Evolutionary conservation across 2,113 vertebrate species (phyloP).

Genomic region (Mus spicilegus): DNA sequence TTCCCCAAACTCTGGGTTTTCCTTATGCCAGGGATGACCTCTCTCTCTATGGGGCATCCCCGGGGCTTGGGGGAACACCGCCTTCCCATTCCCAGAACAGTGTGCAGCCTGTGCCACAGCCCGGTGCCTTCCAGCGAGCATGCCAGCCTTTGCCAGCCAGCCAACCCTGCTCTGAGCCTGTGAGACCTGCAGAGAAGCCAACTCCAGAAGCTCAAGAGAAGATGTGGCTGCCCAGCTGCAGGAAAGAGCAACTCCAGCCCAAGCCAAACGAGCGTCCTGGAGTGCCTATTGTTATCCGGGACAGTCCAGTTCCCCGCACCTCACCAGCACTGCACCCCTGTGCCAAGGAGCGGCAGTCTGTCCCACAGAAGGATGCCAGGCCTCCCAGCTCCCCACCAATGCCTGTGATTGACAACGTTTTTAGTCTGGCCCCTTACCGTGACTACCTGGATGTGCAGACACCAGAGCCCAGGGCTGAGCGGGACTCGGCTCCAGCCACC

Average conservation of each 20-base stretch:
- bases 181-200: neutral
- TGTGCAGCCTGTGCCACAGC: conserved; percentile 65
- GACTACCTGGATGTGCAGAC: conserved; percentile 85
- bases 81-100: conserved; percentile 78
- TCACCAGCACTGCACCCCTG: fast-evolving
- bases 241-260: conserved; percentile 54
- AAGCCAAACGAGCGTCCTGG: neutral
- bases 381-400: conserved; percentile 89
- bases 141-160: conserved; percentile 41
- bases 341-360: neutral
- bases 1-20: conserved; percentile 27
- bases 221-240: neutral
- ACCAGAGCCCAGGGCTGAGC: fast-evolving
- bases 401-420: conserved; percentile 96
- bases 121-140: conserved; percentile 79
- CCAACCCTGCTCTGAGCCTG: fast-evolving
- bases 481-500: fast-evolving
- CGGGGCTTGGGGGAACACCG: conserved; percentile 66
- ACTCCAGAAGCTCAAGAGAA: neutral
- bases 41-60: conserved; percentile 72
- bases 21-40: conserved; percentile 65
- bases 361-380: fast-evolving
- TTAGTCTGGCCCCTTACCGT: conserved; percentile 94
- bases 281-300: conserved; percentile 65
- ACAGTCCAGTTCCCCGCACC: conserved; percentile 53